phyloP scores from a whole-genome alignment of 2,113 vertebrate species.

The Aptenodytes forsteri region DNA sequence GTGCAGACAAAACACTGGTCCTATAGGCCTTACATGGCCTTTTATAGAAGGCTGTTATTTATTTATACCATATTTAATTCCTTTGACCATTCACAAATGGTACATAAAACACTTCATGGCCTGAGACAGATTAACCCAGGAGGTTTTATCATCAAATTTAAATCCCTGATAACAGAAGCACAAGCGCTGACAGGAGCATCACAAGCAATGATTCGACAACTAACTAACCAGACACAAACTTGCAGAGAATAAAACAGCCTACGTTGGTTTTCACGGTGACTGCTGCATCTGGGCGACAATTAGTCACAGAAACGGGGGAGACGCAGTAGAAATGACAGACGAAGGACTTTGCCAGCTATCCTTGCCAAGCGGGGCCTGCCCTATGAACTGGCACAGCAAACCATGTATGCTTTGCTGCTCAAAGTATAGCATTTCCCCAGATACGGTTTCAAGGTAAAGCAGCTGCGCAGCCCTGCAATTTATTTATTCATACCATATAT shows the following conservation, averaged over 20 bases:
- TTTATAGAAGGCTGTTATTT: neutral
- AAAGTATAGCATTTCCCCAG: neutral
- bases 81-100: neutral
- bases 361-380: neutral
- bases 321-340: neutral
- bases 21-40: neutral
- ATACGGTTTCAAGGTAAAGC: neutral
- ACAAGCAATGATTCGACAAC: neutral
- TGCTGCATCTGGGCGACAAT: neutral
- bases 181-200: neutral
- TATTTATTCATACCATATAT: neutral
- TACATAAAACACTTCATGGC: neutral
- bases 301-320: neutral
- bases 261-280: neutral
- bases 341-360: neutral
- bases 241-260: neutral
- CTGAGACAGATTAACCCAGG: neutral
- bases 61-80: neutral
- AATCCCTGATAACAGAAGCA: neutral
- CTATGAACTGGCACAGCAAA: neutral
- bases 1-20: neutral
- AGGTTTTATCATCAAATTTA: neutral
- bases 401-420: neutral
- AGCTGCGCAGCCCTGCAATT: neutral
- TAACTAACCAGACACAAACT: neutral